Conservation (phyloP, 2,797 vertebrate genomes). For the Margarornis squamiger region DNA sequence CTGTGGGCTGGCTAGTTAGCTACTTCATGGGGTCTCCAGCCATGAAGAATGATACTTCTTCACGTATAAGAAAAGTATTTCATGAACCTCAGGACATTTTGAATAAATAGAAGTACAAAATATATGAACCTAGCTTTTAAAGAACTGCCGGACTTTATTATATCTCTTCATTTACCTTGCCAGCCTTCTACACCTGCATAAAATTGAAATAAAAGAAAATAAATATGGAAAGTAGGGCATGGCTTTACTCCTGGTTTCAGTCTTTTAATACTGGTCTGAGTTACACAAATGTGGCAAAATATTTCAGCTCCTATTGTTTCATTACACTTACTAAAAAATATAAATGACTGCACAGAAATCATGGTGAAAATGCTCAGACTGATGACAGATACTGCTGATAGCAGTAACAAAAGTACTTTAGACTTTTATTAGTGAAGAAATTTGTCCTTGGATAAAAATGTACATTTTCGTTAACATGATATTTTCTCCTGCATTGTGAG, state of each 20-base stretch:
- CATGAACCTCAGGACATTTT: neutral
- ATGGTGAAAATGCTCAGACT: neutral
- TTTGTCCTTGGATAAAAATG: neutral
- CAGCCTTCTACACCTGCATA: neutral
- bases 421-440: neutral
- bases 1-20: neutral
- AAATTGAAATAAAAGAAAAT: neutral
- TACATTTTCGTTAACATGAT: neutral
- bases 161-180: neutral
- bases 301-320: neutral
- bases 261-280: neutral
- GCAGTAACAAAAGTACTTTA: neutral
- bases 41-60: neutral
- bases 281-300: neutral
- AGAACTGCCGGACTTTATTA: neutral
- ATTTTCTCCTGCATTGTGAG: neutral
- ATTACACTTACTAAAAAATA: neutral
- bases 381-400: neutral
- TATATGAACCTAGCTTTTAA: neutral
- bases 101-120: neutral
- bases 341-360: neutral
- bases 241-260: neutral
- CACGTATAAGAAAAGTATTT: neutral
- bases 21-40: neutral
- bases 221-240: neutral